Evolutionary conservation across 2,888 invertebrate genomes (phyloP).

Genomic region (Zelleria hepariella): DNA sequence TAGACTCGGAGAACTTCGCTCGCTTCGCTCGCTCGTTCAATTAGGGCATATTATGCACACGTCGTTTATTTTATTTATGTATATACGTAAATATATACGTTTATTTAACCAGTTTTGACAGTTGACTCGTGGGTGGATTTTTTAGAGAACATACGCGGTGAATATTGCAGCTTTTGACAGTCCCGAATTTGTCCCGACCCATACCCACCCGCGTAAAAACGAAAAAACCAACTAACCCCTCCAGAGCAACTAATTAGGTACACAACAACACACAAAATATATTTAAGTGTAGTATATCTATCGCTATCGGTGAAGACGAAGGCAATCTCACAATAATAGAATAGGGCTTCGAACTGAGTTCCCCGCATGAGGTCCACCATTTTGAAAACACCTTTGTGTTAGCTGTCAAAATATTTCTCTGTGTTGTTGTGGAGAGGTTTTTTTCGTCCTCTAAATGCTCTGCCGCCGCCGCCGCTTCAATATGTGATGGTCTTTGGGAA

Average conservation of each 20-base stretch:
- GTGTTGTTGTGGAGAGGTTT: slow-evolving; percentile 29
- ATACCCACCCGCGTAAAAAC: background rate
- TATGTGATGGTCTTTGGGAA: no score
- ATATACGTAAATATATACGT: no score
- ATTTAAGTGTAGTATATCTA: no score
- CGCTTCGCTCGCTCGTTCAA: no score
- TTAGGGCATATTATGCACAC: no score
- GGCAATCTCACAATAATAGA: slow-evolving; percentile 5
- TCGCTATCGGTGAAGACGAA: slow-evolving; percentile 6
- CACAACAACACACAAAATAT: background rate
- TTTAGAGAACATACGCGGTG: no score
- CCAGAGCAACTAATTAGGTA: background rate
- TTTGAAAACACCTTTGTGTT: slow-evolving; percentile 46
- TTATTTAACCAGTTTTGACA: no score
- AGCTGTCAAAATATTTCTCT: slow-evolving; percentile 58
- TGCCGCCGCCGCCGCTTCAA: background rate
- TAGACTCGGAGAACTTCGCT: no score
- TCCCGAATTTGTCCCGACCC: background rate
- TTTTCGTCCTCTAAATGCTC: background rate
- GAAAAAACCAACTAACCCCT: background rate
- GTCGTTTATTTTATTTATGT: no score
- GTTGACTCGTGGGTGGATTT: no score
- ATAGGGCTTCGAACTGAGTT: background rate
- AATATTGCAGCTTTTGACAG: background rate
- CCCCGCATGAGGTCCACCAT: slow-evolving; percentile 26